Evolutionary conservation across 2,113 vertebrate genomes (phyloP).

Genomic region (Alces alces): DNA sequence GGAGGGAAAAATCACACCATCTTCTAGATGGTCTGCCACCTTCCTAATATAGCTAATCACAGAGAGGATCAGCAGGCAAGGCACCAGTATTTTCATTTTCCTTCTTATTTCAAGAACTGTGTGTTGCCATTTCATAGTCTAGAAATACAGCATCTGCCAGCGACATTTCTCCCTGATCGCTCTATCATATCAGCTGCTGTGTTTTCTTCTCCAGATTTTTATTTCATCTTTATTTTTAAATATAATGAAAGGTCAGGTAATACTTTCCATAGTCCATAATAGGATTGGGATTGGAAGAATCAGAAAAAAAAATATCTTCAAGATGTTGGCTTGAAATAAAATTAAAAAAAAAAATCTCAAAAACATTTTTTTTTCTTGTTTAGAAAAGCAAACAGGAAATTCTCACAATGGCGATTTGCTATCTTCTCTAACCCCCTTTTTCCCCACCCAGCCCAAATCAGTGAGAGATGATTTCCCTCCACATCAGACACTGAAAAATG

Average conservation of each 20-base stretch:
- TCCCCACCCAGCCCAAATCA: not conserved
- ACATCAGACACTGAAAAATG: not conserved
- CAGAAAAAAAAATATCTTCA: constrained; percentile 32
- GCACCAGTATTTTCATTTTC: not conserved
- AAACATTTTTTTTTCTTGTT: not conserved
- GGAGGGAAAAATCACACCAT: not conserved
- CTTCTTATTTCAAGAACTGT: not conserved
- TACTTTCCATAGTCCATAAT: constrained; percentile 41
- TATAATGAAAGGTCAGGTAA: constrained; percentile 44
- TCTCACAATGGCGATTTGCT: not conserved
- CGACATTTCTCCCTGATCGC: not conserved
- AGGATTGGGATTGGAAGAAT: not conserved
- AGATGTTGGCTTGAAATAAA: constrained; percentile 9
- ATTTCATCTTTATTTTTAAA: not conserved
- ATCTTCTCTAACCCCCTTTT: not conserved
- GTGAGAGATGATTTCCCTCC: not conserved
- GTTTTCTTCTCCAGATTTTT: not conserved
- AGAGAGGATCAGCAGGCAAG: not conserved
- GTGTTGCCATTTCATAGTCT: not conserved
- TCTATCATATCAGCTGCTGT: not conserved
- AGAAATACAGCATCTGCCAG: not conserved
- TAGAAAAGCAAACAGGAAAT: not conserved
- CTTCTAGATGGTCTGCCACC: not conserved
- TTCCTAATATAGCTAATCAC: not conserved
- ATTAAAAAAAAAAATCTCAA: not conserved